These are phyloP conservation scores for Zosterops lateralis DNA, from an alignment of 2,113 vertebrate species.

Conservation along the genomic window DNA sequence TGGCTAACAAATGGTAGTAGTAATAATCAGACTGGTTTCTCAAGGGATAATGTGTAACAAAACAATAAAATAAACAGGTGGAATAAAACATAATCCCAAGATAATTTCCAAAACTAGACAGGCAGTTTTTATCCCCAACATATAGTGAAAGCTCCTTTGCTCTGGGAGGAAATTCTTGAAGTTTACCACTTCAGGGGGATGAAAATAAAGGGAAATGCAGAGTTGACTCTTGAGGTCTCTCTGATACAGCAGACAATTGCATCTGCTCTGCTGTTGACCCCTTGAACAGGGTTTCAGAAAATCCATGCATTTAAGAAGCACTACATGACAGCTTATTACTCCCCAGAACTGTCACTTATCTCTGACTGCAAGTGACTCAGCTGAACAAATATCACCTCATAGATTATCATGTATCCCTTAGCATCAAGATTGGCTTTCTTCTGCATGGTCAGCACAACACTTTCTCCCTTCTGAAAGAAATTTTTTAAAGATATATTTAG, in stretches of 20 bases:
- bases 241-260: slow-evolving; percentile 20
- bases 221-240: neutral
- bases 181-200: slow-evolving; percentile 4
- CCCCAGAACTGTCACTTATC: slow-evolving; percentile 36
- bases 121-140: neutral
- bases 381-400: neutral
- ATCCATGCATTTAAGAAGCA: slow-evolving; percentile 55
- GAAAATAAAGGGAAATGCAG: slow-evolving; percentile 22
- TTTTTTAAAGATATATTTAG: neutral
- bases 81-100: neutral
- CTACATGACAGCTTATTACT: slow-evolving; percentile 54
- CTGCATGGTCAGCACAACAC: slow-evolving; percentile 16
- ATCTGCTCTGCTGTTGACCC: slow-evolving; percentile 34
- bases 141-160: neutral
- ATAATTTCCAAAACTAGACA: neutral
- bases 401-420: neutral
- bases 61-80: neutral
- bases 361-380: slow-evolving; percentile 55
- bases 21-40: neutral
- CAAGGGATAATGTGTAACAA: neutral
- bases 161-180: neutral
- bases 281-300: slow-evolving; percentile 38
- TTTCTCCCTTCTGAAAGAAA: neutral
- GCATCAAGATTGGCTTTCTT: neutral
- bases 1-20: neutral